Evolutionary conservation across 2,113 vertebrate genomes (phyloP).

Genomic region (Callorhinus ursinus): DNA sequence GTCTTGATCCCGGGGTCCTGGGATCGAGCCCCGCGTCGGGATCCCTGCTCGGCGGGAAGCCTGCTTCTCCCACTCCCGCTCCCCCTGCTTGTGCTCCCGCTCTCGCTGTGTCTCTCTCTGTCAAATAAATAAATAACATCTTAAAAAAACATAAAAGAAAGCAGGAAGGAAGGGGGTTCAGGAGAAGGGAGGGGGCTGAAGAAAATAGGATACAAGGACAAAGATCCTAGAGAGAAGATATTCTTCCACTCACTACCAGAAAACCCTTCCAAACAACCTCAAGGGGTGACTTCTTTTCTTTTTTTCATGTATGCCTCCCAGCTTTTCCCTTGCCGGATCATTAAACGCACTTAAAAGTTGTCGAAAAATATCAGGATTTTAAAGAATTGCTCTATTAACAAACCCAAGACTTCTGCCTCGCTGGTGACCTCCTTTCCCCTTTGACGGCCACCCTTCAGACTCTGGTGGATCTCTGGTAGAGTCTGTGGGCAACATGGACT

Average conservation of each 20-base stretch:
- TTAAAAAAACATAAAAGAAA: too few species aligned
- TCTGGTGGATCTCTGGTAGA: neutral
- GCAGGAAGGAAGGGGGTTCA: neutral
- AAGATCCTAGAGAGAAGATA: neutral
- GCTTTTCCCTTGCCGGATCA: neutral
- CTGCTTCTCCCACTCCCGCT: too few species aligned
- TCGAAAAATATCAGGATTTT: neutral
- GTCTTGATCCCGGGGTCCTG: too few species aligned
- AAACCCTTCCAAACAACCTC: neutral
- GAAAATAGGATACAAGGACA: neutral
- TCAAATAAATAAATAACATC: too few species aligned
- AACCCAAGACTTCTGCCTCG: neutral
- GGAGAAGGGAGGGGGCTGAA: neutral
- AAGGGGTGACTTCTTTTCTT: neutral
- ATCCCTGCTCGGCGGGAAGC: too few species aligned
- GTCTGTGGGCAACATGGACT: neutral
- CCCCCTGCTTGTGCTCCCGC: too few species aligned
- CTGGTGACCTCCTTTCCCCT: neutral
- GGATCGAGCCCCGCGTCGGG: too few species aligned
- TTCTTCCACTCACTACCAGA: fast-evolving
- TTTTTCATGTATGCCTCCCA: fast-evolving
- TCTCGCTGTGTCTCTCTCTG: too few species aligned
- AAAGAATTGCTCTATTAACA: neutral
- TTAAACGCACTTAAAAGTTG: neutral
- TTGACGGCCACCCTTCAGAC: too few species aligned